Evolutionary conservation across 2,888 invertebrate genomes (phyloP).

Genomic region (Hydrotaea cyrtoneurina): DNA sequence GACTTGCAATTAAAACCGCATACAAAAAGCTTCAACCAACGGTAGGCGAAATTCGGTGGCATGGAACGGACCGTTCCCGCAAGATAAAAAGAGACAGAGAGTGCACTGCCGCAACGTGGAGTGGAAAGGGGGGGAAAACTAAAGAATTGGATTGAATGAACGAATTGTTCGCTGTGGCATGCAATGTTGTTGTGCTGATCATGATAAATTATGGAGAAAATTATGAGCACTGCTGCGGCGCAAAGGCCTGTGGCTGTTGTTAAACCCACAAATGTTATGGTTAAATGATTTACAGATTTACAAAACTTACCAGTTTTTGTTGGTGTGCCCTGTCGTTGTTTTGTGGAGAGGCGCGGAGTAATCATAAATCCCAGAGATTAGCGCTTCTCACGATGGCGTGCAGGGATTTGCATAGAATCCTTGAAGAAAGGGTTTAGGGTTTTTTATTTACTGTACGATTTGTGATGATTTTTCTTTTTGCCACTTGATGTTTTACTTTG

Average conservation of each 20-base stretch:
- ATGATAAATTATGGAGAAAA: slow-evolving; percentile 33
- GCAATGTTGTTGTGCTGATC: background rate
- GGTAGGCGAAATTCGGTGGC: slow-evolving; percentile 52
- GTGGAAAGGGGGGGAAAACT: no score
- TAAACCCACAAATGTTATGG: slow-evolving; percentile 19
- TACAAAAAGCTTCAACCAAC: slow-evolving; percentile 37
- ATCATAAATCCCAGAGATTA: background rate
- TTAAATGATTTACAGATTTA: slow-evolving; percentile 33
- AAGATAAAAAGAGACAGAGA: background rate
- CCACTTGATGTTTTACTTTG: slow-evolving; percentile 43
- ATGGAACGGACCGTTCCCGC: slow-evolving; percentile 52
- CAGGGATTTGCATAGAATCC: no score
- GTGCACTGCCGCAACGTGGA: no score
- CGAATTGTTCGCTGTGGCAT: background rate
- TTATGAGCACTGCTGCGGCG: slow-evolving; percentile 13
- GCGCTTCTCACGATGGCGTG: background rate
- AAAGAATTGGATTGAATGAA: background rate
- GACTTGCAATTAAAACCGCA: slow-evolving; percentile 62
- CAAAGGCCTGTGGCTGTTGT: background rate
- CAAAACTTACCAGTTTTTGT: slow-evolving; percentile 28
- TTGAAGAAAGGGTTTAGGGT: background rate
- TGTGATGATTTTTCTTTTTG: slow-evolving; percentile 38
- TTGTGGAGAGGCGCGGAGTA: background rate
- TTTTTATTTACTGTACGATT: background rate
- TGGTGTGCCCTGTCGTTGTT: background rate